Base-by-base conservation (phyloP, 2,888 invertebrate genomes). In the Formica aserva region DNA sequence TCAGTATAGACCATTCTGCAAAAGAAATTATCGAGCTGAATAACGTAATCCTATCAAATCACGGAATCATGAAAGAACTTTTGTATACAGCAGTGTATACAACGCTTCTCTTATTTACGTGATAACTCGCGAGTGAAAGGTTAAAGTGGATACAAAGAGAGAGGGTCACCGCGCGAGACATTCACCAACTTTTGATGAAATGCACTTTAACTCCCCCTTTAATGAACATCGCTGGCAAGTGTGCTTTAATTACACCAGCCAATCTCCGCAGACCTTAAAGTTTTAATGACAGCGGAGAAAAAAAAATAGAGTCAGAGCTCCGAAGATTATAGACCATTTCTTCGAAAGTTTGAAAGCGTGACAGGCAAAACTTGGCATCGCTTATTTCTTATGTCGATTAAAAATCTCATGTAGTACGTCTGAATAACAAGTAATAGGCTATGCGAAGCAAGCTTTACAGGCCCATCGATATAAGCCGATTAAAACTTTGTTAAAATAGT, bases 111-210 rank as follows among this genome's bases (percentile, higher is more conserved):
- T 71, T 84, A 76, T 76, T 84, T 84, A 84, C 69, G 67, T 38
- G 48, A 82, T 74, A 82, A 65, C 35, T 82, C 55, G 48, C 48
- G 38, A 55, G 6, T 69, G 84, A 71, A 84, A 69, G 66, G 65
- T 62, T n/a, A 38, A 35, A 57, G 15, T 22, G 41, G 63, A 75
- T 48, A 78, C 83, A 85, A 83, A 85, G 67, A 55, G 52, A 85
- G 67, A 55, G 52, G 48, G 66, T 57, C 69, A 66, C 81, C 63
- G 55, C 35, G 35, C 60, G 63, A 85, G 62, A 78, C 85, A 87
- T 87, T 87, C 78, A 78, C 62, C 76, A 87, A 87, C 83, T 87
- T 87, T 86, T 86, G 87, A 87, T 86, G 87, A 87, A 87, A 87
- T 86, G 84, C 86, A 86, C 82, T 84, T 87, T 82, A 86, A 86